Base-by-base conservation (phyloP, 2,797 vertebrate genomes). In the Myotis findleyi region DNA sequence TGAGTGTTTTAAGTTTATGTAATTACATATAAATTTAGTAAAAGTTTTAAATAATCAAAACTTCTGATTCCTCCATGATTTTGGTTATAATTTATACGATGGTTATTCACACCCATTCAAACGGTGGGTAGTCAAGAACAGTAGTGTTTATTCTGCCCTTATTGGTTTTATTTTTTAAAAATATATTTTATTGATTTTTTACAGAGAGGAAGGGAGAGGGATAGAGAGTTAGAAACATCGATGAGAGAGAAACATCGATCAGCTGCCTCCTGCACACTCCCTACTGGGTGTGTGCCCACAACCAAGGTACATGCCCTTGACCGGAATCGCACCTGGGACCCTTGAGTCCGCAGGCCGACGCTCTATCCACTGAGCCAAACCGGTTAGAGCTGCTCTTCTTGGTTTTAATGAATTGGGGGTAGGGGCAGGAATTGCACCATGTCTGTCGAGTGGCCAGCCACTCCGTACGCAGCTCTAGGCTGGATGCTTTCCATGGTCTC, bases 31-130 rank as follows among this genome's bases (percentile, higher is more conserved):
- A 18, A 62, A 85, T 71, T 73, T 87, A 79, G 68, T 41, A 33
- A 55, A 93, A 57, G 23, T 72, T 88, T 89, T 73, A 86, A 87
- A 7, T 62, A 49, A 76, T 82, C 71, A 59, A 51, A 83, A 81
- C n/a, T 47, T 89, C 25, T 57, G 44, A 71, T 33, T 77, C 72
- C n/a, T 77, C 72, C n/a, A 36, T 51, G 18, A 38, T 72, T 93
- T 80, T n/a, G 16, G 36, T 69, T 95, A 33, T 77, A 89, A 87
- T 33, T 81, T 69, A 80, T 47, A 44, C 0, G 1, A 75, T 16
- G 13, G 33, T 27, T 86, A 86, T 1, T 68, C 76, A 47, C 10
- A 72, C 1, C 30, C 49, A 73, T 66, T 72, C 77, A 91, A 95
- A 68, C 20, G 41, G 30, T 38, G 57, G 55, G n/a, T 17, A 17